These are phyloP conservation scores for Thamnophis sirtalis DNA, from an alignment of 2,113 vertebrate genomes.

Conservation along the genomic window DNA sequence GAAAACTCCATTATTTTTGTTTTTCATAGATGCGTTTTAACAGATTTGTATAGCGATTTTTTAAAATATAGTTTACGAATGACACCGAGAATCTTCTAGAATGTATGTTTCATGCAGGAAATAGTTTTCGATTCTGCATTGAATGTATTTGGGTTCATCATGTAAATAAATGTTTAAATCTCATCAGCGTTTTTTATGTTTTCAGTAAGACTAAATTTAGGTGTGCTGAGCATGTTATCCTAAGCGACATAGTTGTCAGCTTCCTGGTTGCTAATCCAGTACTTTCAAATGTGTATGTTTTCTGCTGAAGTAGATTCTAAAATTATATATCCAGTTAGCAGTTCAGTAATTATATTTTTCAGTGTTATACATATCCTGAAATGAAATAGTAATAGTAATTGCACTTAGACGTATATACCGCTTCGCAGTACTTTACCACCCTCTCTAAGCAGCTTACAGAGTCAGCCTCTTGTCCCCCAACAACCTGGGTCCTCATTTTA, in stretches of 20 bases:
- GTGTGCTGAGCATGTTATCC: not conserved
- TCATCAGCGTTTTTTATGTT: not conserved
- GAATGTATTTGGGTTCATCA: not conserved
- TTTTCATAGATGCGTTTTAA: not conserved
- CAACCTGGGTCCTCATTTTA: not conserved
- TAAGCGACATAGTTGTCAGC: not conserved
- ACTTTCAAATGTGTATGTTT: not conserved
- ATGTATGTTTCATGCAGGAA: not conserved
- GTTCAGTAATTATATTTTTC: not conserved
- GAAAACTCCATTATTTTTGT: not conserved
- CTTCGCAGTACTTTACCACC: not conserved
- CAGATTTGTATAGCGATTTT: not conserved
- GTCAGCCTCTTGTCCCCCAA: not conserved
- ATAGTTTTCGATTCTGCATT: not conserved
- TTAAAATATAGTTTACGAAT: not conserved
- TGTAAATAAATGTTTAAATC: not conserved
- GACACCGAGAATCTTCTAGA: not conserved
- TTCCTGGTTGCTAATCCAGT: not conserved
- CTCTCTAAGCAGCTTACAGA: not conserved
- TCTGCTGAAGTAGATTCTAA: not conserved
- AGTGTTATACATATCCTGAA: not conserved
- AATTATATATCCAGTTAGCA: not conserved
- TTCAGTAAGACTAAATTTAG: not conserved
- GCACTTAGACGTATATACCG: not conserved
- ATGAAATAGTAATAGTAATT: not conserved